A percentile compares a stretch with the other conserved stretches of the same genome.
phyloP scores from a whole-genome alignment of 2,113 vertebrate genomes.

The Tachysurus fulvidraco region DNA sequence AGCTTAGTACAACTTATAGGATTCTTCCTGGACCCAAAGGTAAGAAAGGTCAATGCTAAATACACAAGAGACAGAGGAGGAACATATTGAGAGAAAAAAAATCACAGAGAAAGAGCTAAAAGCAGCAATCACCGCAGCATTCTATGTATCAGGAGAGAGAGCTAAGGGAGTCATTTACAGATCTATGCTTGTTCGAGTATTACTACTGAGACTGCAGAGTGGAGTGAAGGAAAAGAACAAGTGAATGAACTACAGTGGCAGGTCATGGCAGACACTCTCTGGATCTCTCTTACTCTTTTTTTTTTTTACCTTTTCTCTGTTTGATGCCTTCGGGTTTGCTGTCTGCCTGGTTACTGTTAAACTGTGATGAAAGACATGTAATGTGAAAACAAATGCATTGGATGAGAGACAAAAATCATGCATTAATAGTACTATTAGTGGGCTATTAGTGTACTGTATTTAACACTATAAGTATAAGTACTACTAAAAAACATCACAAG shows the following conservation, averaged over 20 bases:
- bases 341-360: conserved; percentile 76
- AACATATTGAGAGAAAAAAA: neutral
- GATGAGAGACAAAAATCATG: conserved; percentile 33
- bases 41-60: conserved; percentile 21
- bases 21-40: conserved; percentile 8
- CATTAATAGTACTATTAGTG: neutral
- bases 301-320: conserved; percentile 73
- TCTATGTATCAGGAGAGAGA: neutral
- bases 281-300: conserved; percentile 33
- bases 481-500: neutral
- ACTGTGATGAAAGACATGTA: conserved; percentile 75
- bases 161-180: conserved; percentile 32
- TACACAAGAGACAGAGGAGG: conserved; percentile 23
- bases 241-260: neutral
- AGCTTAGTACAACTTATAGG: neutral
- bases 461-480: neutral
- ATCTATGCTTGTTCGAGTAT: conserved; percentile 5
- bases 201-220: conserved; percentile 33
- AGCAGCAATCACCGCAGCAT: conserved; percentile 23
- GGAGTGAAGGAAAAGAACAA: neutral
- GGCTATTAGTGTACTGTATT: too few relatives aligned
- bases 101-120: neutral
- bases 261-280: neutral
- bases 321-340: conserved; percentile 69
- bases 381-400: conserved; percentile 56